Evolutionary conservation across 2,113 vertebrate species (phyloP).

Genomic region (Lophotis ruficrista): DNA sequence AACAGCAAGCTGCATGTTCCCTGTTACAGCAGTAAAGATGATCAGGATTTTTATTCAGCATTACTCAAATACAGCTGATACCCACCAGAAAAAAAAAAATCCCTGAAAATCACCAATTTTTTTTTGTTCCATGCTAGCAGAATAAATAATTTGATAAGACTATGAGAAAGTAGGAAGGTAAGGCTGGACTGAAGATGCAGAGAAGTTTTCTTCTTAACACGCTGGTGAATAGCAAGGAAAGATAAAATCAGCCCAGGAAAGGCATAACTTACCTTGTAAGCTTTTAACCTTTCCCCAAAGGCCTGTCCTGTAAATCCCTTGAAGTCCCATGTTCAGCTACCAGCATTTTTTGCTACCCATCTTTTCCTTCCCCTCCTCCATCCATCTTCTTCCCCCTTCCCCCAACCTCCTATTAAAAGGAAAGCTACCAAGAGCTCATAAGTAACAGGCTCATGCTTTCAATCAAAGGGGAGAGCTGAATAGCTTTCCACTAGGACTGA

Average conservation of each 20-base stretch:
- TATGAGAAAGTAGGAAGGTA: not conserved
- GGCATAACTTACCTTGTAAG: not conserved
- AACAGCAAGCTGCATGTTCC: not conserved
- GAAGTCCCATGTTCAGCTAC: not conserved
- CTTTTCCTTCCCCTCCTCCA: not conserved
- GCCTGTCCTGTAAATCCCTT: not conserved
- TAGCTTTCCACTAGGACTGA: not conserved
- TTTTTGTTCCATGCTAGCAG: not conserved
- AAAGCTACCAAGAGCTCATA: not conserved
- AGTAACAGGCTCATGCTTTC: constrained; percentile 9
- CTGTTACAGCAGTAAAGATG: not conserved
- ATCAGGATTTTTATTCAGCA: not conserved
- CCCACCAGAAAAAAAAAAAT: not conserved
- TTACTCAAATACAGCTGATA: not conserved
- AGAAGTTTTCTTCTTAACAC: not conserved
- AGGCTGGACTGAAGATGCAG: not conserved
- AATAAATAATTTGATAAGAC: not conserved
- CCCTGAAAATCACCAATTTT: not conserved
- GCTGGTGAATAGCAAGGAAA: not conserved
- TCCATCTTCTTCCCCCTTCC: not conserved
- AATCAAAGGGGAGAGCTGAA: constrained; percentile 45
- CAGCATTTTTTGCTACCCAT: not conserved
- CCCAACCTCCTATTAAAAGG: constrained; percentile 7
- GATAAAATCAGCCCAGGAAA: not conserved
- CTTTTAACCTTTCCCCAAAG: not conserved